Conservation (phyloP, 2,113 vertebrate genomes). For the Caretta caretta region DNA sequence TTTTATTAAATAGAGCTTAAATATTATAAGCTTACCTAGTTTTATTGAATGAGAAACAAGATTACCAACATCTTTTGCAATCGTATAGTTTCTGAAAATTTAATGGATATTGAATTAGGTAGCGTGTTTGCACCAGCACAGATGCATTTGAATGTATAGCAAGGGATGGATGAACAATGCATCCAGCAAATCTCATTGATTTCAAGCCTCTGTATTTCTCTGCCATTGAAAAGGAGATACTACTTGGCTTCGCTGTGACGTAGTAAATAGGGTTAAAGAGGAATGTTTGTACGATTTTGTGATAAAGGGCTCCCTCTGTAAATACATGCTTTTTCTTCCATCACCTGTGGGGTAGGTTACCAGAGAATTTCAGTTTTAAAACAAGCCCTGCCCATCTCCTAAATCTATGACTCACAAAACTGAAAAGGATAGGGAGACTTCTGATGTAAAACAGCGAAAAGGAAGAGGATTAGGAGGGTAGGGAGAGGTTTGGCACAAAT, state of each 20-base stretch:
- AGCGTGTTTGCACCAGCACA: not conserved
- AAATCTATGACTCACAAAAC: not conserved
- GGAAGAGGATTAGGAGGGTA: not conserved
- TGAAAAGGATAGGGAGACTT: not conserved
- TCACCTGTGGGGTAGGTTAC: not conserved
- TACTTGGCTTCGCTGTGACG: not conserved
- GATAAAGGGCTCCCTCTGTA: not conserved
- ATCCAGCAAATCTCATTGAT: not conserved
- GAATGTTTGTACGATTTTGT: not conserved
- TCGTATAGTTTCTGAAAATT: rapidly evolving
- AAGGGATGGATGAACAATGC: not conserved
- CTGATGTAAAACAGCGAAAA: not conserved
- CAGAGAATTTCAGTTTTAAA: not conserved
- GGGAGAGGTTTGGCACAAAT: not conserved
- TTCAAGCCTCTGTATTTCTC: not conserved
- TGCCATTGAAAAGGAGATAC: not conserved
- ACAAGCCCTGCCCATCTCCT: not conserved
- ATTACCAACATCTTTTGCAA: rapidly evolving
- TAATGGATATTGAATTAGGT: not conserved
- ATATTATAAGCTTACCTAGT: rapidly evolving
- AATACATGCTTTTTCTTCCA: not conserved
- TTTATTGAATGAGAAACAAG: not conserved
- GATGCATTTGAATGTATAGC: not conserved
- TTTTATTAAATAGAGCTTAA: not conserved
- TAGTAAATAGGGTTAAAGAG: not conserved